Conservation (phyloP, 2,113 vertebrate genomes). For the Leptobrachium ailaonicum region DNA sequence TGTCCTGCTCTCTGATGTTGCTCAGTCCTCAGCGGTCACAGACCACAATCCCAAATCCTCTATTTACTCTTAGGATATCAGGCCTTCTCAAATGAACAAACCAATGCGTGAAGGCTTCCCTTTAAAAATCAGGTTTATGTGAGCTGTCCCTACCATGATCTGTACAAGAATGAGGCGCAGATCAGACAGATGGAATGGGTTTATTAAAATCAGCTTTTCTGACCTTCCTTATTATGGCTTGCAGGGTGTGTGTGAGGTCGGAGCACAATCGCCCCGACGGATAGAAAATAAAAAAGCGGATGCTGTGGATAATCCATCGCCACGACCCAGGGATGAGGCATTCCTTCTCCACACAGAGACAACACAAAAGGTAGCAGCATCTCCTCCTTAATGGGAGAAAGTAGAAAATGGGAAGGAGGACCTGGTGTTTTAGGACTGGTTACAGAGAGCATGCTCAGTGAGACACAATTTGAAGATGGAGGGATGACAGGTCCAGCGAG, state of each 20-base stretch:
- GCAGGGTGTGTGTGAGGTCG: conserved; percentile 1
- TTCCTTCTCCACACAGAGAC: neutral
- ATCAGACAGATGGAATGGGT: conserved; percentile 12
- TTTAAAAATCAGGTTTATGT: too few species aligned
- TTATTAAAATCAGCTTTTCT: conserved; percentile 17
- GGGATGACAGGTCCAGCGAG: neutral
- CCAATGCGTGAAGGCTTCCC: too few species aligned
- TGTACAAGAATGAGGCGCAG: too few species aligned
- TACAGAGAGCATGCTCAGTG: conserved; percentile 22
- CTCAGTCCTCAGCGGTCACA: too few species aligned
- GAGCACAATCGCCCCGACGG: neutral
- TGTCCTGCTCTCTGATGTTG: too few species aligned
- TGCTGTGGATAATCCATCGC: neutral
- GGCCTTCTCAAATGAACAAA: too few species aligned
- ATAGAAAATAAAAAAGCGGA: conserved; percentile 1
- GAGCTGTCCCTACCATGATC: too few species aligned
- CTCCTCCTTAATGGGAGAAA: neutral
- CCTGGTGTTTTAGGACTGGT: neutral
- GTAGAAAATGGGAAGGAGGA: neutral
- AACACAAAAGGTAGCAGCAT: neutral
- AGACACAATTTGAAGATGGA: neutral
- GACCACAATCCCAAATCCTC: too few species aligned
- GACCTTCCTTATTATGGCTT: conserved; percentile 31
- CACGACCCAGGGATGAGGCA: neutral
- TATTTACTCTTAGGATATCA: too few species aligned